A percentile compares a stretch with the other conserved stretches of the same genome.
Evolutionary conservation across 2,888 invertebrate genomes (phyloP).

Genomic region (Sphaeridia pumilis): DNA sequence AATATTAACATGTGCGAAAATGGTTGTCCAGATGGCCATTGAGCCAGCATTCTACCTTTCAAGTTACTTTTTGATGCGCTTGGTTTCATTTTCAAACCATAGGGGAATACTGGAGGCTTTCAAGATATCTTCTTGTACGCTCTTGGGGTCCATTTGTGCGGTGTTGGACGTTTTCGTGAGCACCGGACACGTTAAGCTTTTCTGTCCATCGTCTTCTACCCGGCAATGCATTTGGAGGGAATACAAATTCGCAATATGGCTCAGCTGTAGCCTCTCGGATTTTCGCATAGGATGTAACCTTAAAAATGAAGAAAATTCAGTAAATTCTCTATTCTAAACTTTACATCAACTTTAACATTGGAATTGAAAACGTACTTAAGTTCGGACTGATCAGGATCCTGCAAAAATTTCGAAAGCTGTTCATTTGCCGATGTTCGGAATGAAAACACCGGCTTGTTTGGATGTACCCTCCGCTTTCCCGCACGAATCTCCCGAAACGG

Average conservation of each 20-base stretch:
- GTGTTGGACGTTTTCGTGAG: constrained; percentile 52
- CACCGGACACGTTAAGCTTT: constrained; percentile 40
- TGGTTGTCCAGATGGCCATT: too few species aligned
- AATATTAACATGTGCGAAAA: too few species aligned
- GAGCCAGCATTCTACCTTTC: too few species aligned
- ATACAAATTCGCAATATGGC: constrained; percentile 62
- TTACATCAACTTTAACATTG: too few species aligned
- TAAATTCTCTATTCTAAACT: too few species aligned
- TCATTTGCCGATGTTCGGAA: constrained; percentile 77
- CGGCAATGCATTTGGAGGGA: constrained; percentile 55
- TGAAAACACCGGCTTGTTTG: constrained; percentile 70
- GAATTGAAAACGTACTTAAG: constrained; percentile 46
- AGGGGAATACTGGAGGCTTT: constrained; percentile 11
- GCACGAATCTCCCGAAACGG: constrained; percentile 57
- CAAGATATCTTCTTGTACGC: constrained; percentile 4
- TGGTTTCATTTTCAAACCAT: constrained; percentile 18
- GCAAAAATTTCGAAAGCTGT: constrained; percentile 65
- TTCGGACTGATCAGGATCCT: constrained; percentile 67
- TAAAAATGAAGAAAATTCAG: too few species aligned
- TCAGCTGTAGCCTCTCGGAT: constrained; percentile 51
- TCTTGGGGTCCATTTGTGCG: constrained; percentile 18
- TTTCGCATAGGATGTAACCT: constrained; percentile 41
- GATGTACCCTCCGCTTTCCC: constrained; percentile 66
- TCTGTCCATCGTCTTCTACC: constrained; percentile 17
- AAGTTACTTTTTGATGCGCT: constrained; percentile 19